These are phyloP conservation scores for Brachionus manjavacas DNA, from an alignment of 1,140 invertebrate genomes.

Conservation along the genomic window DNA sequence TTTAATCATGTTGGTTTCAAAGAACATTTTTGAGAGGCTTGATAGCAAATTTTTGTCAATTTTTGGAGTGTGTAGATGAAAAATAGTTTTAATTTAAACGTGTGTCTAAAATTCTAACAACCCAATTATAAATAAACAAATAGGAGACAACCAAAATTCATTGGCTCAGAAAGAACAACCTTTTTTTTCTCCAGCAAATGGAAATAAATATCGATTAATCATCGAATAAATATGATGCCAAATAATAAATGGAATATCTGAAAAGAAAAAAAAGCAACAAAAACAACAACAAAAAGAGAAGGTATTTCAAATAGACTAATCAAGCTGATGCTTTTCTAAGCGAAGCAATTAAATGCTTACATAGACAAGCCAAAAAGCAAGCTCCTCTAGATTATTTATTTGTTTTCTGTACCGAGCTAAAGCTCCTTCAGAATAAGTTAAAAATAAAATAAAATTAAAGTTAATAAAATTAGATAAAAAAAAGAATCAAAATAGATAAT, in stretches of 20 bases:
- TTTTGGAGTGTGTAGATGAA: neutral
- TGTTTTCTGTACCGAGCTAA: too few species aligned
- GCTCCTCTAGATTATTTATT: neutral
- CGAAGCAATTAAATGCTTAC: neutral
- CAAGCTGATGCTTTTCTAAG: conserved; percentile 6
- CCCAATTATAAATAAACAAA: neutral
- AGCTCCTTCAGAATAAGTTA: too few species aligned
- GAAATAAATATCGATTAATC: neutral
- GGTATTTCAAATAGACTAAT: neutral
- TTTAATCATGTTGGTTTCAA: neutral
- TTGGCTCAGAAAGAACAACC: neutral
- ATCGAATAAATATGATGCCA: neutral
- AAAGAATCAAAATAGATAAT: too few species aligned
- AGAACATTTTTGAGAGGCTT: conserved; percentile 2
- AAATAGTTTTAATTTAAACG: neutral
- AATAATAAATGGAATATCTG: neutral
- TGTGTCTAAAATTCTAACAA: neutral
- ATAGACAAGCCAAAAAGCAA: neutral
- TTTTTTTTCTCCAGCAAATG: neutral
- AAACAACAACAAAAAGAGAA: neutral
- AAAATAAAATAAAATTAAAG: too few species aligned
- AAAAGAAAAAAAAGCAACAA: neutral
- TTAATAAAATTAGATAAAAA: too few species aligned
- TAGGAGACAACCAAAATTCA: neutral
- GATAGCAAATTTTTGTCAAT: neutral